Evolutionary conservation across 2,888 invertebrate genomes (phyloP), one percentile per base, ranked within the genome.

Genomic region (Caenorhabditis sp.): DNA sequence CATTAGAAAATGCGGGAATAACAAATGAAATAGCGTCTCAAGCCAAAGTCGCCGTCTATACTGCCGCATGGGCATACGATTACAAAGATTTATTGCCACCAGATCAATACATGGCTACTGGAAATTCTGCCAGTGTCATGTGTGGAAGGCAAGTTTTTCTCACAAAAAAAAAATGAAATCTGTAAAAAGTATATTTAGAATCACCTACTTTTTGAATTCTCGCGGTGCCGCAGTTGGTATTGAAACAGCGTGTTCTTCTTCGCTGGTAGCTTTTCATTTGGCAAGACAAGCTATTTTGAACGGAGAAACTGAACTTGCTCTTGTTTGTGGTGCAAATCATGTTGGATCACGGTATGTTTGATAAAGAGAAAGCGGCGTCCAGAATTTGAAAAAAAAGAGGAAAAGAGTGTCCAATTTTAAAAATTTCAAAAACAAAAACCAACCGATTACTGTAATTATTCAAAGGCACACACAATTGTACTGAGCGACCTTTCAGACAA

Each of bases 191-290:
- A 19, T 14, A 14, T 64, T 68, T 31, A 91, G 92, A 87, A 91
- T 97, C 70, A 96, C 96, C 0, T 97, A 93, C 90, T 93, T 94
- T 61, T 96, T 96, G 89, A 95, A 97, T 88, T 93, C 97, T 81
- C 93, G 92, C 91, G 92, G 97, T 0, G 97, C 97, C 6, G 95
- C 95, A 88, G 95, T 93, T 89, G 93, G 95, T 43, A 89, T 97
- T 57, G 97, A 97, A 89, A 96, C 97, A 0, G 97, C 97, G 4
- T 97, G 97, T 89, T 96, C 97, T 0, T 96, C 96, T 84, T 94
- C 95, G 78, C 90, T 95, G 88, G 92, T 93, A 88, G 86, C 84
- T 19, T 63, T 85, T 36, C 77, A 81, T 58, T 37, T 80, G 0
- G 86, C 86, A 1, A 50, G 80, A 10, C 76, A 82, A 55, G 93